phyloP scores from a whole-genome alignment of 2,113 vertebrate genomes.

The Dromaius novaehollandiae region DNA sequence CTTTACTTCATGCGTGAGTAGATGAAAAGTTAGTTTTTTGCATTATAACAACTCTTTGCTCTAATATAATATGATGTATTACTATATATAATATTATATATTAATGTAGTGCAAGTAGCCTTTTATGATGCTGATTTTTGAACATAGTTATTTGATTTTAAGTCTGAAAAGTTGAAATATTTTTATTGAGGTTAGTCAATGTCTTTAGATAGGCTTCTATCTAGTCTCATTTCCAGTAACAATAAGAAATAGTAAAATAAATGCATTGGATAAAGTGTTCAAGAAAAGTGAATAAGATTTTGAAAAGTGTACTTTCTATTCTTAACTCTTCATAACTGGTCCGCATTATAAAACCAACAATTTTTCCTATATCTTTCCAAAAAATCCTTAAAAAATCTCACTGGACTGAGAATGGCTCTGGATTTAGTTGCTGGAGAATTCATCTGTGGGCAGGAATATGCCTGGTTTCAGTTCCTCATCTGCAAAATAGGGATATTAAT shows the following conservation, averaged over 20 bases:
- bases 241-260: not conserved
- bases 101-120: not conserved
- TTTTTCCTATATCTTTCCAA: not conserved
- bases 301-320: not conserved
- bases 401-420: not conserved
- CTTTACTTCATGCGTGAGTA: not conserved
- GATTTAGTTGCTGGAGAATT: not conserved
- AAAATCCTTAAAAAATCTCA: no score
- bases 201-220: not conserved
- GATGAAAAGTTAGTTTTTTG: constrained; percentile 14
- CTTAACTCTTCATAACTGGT: not conserved
- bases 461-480: not conserved
- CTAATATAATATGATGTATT: not conserved
- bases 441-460: not conserved
- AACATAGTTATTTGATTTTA: not conserved
- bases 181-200: not conserved
- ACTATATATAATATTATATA: not conserved
- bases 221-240: not conserved
- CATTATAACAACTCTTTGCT: not conserved
- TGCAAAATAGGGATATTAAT: not conserved
- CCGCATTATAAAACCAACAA: not conserved
- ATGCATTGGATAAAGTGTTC: not conserved
- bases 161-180: not conserved
- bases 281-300: not conserved
- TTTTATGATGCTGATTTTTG: not conserved